phyloP scores from a whole-genome alignment of 2,113 vertebrate species.

The Paramormyrops kingsleyae region DNA sequence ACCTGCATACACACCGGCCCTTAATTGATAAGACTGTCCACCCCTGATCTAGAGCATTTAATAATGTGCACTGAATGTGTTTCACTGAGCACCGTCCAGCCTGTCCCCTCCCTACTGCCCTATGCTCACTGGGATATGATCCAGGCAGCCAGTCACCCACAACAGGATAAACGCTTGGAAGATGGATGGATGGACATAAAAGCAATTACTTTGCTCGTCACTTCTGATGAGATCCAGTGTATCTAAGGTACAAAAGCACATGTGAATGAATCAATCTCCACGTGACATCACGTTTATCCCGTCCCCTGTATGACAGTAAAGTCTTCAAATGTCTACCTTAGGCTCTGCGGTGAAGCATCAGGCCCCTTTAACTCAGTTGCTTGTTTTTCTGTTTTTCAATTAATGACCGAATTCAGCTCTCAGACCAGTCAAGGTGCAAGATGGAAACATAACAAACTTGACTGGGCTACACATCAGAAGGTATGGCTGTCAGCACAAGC shows the following conservation, averaged over 20 bases:
- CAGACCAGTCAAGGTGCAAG: background rate
- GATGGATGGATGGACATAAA: background rate
- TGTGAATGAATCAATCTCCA: background rate
- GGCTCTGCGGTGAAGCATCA: background rate
- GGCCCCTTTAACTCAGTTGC: background rate
- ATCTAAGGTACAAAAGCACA: background rate
- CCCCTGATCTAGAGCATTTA: background rate
- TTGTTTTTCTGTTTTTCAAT: background rate
- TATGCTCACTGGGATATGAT: background rate
- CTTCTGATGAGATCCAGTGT: background rate
- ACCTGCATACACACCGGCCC: background rate
- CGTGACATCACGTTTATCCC: background rate
- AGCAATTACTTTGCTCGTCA: background rate
- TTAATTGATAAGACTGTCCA: background rate
- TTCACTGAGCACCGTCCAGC: background rate
- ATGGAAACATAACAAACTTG: background rate
- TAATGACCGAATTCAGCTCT: background rate
- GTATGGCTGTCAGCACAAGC: background rate
- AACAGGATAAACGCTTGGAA: background rate
- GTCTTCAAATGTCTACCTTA: background rate
- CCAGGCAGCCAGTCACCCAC: background rate
- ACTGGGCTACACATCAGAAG: background rate
- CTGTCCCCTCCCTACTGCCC: background rate
- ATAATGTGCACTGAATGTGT: background rate
- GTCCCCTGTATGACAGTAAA: background rate